A percentile compares a stretch with the other conserved stretches of the same genome.
phyloP scores from a whole-genome alignment of 2,113 vertebrate genomes.

The Hydrolagus affinis region DNA sequence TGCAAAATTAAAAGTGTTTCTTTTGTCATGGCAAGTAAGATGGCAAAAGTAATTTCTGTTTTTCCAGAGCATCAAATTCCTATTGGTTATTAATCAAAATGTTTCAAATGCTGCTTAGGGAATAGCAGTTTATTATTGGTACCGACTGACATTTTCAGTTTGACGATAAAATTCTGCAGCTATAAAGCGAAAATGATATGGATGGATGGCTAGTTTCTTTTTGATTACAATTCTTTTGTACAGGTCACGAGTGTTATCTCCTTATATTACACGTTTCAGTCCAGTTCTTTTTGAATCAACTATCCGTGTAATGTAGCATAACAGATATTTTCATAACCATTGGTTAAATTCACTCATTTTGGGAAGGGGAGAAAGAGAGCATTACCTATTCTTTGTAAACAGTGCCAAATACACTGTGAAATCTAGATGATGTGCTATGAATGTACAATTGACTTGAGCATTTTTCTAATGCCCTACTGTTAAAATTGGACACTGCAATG shows the following conservation, averaged over 20 bases:
- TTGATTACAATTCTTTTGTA: background rate
- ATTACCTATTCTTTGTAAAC: slow-evolving; percentile 32
- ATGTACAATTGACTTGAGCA: slow-evolving; percentile 41
- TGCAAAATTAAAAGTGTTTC: background rate
- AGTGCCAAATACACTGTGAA: slow-evolving; percentile 60
- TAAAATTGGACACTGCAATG: background rate
- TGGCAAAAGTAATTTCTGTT: background rate
- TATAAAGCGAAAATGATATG: no score
- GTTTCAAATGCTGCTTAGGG: background rate
- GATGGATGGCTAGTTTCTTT: background rate
- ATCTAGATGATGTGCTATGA: slow-evolving; percentile 46
- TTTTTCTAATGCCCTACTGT: background rate
- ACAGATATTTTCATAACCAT: background rate
- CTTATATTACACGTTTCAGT: background rate
- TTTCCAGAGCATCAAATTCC: no score
- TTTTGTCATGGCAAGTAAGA: background rate
- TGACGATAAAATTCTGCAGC: background rate
- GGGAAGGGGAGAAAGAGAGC: background rate
- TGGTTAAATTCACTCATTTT: background rate
- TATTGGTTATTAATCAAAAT: background rate
- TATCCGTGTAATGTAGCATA: background rate
- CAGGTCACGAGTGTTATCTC: background rate
- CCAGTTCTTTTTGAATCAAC: background rate
- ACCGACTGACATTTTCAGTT: background rate
- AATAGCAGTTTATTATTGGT: background rate